Evolutionary conservation across 2,113 vertebrate species (phyloP), one percentile per base, ranked within the genome.

Genomic region (Nothoprocta pentlandii): DNA sequence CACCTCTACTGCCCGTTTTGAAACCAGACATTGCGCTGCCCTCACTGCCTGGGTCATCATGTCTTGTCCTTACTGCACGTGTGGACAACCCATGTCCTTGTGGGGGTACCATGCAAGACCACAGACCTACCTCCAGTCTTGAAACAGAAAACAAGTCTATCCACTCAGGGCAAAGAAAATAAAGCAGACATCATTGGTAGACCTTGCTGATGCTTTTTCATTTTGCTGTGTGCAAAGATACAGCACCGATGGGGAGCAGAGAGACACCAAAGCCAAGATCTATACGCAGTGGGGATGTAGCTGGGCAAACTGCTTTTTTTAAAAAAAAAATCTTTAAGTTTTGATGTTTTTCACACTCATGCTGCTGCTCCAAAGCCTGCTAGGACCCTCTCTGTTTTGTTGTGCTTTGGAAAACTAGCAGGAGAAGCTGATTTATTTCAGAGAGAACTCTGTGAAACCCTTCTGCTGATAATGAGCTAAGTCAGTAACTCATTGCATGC

Each of bases 31-130:
- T 30, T 19, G 34, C 67, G 28, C 32, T 69, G 46, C 32, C 25
- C 36, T 75, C 36, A 4, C 19, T 34, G 47, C 10, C 22, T 10
- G 20, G 1, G 51, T 56, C 11, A 2, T 1, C 11, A 2, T 1
- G 4, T 9, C 21, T 82, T 58, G 46, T 53, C 74, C 36, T 44
- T 36, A 44, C 53, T 47, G 21, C 42, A 77, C 19, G 10, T 23
- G 68, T 1, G 49, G 66, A 47, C n/a, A 13, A 42, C 36, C 42
- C 71, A 53, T 25, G 39, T 30, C 17, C n/a, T 23, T 7, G 47
- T 58, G 42, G 16, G n/a, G 17, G 7, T 16, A 42, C 51, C 21
- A 14, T 46, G 41, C 41, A 41, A 71, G 20, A 16, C 16, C 39
- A 12, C 16, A 14, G 23, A 44, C 1, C 0, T 46, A 67, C 46